A percentile compares a stretch with the other conserved stretches of the same genome.
Evolutionary conservation across 2,797 vertebrate genomes (phyloP).

Genomic region (Hoplostethus mediterraneus): DNA sequence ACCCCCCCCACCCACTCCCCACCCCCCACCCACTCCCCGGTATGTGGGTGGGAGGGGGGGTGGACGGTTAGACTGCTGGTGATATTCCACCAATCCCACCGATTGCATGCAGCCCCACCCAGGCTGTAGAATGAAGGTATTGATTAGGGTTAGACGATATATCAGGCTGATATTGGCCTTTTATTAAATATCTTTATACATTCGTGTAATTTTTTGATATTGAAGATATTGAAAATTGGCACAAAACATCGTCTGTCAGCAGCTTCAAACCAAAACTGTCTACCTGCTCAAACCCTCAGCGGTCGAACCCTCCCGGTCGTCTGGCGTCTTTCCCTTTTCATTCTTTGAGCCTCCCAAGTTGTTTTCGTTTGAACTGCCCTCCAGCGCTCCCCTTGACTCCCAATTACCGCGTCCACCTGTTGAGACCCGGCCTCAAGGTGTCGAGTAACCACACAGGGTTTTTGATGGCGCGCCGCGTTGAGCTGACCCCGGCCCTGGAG

Average conservation of each 20-base stretch:
- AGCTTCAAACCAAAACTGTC: no score
- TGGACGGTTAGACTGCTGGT: slow-evolving; percentile 45
- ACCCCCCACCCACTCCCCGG: slow-evolving; percentile 4
- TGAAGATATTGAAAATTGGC: no score
- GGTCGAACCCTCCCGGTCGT: background rate
- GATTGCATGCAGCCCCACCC: slow-evolving; percentile 53
- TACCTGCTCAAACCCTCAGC: no score
- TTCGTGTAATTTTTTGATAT: background rate
- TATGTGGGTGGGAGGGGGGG: slow-evolving; percentile 42
- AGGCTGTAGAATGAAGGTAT: background rate
- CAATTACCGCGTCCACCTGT: slow-evolving; percentile 36
- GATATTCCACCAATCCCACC: slow-evolving; percentile 49
- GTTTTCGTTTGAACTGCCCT: background rate
- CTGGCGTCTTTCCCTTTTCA: background rate
- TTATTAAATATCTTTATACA: background rate
- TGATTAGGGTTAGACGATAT: slow-evolving; percentile 31
- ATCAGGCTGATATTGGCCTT: no score
- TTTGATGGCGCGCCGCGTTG: slow-evolving; percentile 1
- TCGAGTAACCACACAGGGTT: background rate
- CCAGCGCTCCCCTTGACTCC: background rate
- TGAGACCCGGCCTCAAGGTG: background rate
- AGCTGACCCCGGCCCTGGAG: slow-evolving; percentile 46
- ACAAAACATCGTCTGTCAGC: no score
- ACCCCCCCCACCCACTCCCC: slow-evolving; percentile 39
- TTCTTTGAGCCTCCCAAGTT: background rate